Evolutionary conservation across 64 coral and sea anemone genomes (phyloP).

Genomic region (Actinia tenebrosa): DNA sequence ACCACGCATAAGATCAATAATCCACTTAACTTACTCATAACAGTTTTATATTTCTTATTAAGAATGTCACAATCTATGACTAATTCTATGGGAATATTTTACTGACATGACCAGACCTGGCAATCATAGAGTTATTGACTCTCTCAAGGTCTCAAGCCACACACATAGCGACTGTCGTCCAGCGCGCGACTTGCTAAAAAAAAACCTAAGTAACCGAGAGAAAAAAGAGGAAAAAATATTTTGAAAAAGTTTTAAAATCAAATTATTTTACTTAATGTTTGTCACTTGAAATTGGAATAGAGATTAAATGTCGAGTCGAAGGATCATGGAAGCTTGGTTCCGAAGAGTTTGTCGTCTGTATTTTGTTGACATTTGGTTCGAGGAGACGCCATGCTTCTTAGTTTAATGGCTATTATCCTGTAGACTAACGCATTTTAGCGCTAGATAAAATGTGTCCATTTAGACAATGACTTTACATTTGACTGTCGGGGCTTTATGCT

Average conservation of each 20-base stretch:
- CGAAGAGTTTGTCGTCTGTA: neutral
- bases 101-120: neutral
- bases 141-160: neutral
- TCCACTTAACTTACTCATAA: neutral
- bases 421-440: neutral
- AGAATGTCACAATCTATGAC: slow-evolving; percentile 12
- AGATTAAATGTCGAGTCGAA: neutral
- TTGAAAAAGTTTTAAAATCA: neutral
- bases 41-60: slow-evolving; percentile 11
- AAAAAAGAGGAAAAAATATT: neutral
- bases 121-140: neutral
- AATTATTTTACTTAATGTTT: neutral
- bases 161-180: neutral
- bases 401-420: neutral
- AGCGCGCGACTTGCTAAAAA: no score
- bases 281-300: neutral
- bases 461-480: neutral
- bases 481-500: neutral
- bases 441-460: slow-evolving; percentile 11
- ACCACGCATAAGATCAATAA: neutral
- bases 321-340: neutral
- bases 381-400: neutral
- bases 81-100: neutral
- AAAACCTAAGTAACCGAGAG: neutral
- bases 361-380: neutral